These are phyloP conservation scores for Harpagifer antarcticus DNA, from an alignment of 2,797 vertebrate species.

Conservation along the genomic window DNA sequence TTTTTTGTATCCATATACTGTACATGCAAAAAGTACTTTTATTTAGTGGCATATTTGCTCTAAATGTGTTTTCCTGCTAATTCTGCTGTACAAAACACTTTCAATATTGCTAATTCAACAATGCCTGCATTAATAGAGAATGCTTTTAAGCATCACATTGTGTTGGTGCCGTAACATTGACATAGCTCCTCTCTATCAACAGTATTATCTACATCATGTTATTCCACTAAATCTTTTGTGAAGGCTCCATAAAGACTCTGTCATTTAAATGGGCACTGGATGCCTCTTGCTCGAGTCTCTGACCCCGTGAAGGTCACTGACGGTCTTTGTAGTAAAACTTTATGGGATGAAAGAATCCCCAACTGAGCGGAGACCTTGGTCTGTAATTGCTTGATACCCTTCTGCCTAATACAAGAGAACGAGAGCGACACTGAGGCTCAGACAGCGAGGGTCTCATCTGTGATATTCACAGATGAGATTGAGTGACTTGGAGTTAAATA, in stretches of 20 bases:
- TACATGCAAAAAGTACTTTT: not conserved
- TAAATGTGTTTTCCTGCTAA: not conserved
- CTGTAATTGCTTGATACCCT: conserved; percentile 77
- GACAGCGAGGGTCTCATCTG: conserved; percentile 43
- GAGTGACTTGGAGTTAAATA: conserved; percentile 53
- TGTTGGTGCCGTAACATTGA: conserved; percentile 23
- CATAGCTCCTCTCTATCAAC: conserved; percentile 41
- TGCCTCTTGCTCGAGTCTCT: conserved; percentile 52
- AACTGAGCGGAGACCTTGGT: conserved; percentile 68
- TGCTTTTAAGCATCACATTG: not conserved
- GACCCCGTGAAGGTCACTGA: conserved; percentile 76
- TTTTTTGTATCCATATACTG: not conserved
- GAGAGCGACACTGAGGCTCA: conserved; percentile 30
- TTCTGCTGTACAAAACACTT: not conserved
- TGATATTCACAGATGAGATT: conserved; percentile 50
- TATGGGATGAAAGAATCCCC: conserved; percentile 76
- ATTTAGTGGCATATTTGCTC: not conserved
- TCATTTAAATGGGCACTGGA: conserved; percentile 58
- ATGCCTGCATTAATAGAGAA: not conserved
- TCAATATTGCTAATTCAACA: not conserved
- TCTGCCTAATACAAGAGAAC: conserved; percentile 58
- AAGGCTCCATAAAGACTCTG: conserved; percentile 63
- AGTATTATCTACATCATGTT: conserved; percentile 53
- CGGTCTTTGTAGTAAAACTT: conserved; percentile 76
- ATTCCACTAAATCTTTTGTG: conserved; percentile 56